A percentile compares a stretch with the other conserved stretches of the same genome.
phyloP scores from a whole-genome alignment of 2,888 invertebrate genomes.

The Carterocephalus palaemon region DNA sequence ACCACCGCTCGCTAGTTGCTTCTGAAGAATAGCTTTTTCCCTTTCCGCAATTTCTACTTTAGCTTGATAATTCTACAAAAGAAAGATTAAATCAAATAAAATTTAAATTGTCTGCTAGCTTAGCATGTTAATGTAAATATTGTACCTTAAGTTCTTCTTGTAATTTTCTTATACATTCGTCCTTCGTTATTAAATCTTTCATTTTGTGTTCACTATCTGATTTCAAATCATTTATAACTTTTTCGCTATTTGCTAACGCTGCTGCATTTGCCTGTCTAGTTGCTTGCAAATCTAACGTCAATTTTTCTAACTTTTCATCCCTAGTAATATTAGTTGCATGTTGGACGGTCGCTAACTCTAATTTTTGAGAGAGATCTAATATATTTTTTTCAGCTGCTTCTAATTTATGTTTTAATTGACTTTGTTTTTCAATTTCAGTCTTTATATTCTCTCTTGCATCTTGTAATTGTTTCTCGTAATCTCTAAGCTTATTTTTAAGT shows the following conservation, averaged over 20 bases:
- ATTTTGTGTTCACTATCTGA: slow-evolving; percentile 61
- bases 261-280: slow-evolving; percentile 58
- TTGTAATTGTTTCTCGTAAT: slow-evolving; percentile 60
- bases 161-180: slow-evolving; percentile 56
- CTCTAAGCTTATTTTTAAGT: slow-evolving; percentile 79
- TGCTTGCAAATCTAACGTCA: slow-evolving; percentile 65
- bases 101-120: slow-evolving; percentile 2
- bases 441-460: slow-evolving; percentile 61
- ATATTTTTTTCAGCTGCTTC: slow-evolving; percentile 56
- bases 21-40: slow-evolving; percentile 60
- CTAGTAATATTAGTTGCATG: slow-evolving; percentile 63
- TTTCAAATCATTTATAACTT: slow-evolving; percentile 56
- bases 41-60: slow-evolving; percentile 64
- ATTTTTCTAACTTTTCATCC: slow-evolving; percentile 63
- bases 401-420: slow-evolving; percentile 56
- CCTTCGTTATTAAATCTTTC: slow-evolving; percentile 61
- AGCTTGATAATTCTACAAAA: slow-evolving; percentile 58
- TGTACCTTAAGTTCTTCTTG: slow-evolving; percentile 67
- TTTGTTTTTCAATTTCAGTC: slow-evolving; percentile 60
- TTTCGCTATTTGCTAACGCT: slow-evolving; percentile 56
- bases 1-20: slow-evolving; percentile 49
- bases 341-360: slow-evolving; percentile 63
- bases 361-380: slow-evolving; percentile 60
- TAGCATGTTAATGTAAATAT: not conserved
- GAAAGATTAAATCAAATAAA: slow-evolving; percentile 12